Evolutionary conservation across 2,888 invertebrate genomes (phyloP).

Genomic region (Trimorus sp.): DNA sequence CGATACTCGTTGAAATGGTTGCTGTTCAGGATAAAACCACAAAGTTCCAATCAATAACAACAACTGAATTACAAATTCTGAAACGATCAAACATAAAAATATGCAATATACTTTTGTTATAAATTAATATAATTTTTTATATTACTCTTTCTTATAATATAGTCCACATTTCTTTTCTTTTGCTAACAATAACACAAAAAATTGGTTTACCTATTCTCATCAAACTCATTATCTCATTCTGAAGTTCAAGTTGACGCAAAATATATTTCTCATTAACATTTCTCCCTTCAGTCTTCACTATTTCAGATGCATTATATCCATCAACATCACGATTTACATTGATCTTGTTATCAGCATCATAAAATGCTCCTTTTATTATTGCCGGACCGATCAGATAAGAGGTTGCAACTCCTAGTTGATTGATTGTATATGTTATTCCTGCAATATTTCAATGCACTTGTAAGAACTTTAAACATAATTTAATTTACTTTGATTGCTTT

Average conservation of each 20-base stretch:
- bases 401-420: constrained; percentile 73
- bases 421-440: constrained; percentile 74
- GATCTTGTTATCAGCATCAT: constrained; percentile 2
- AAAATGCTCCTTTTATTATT: constrained; percentile 43
- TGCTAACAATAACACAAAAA: too few relatives aligned
- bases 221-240: constrained; percentile 69
- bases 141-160: too few relatives aligned
- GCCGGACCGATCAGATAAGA: constrained; percentile 74
- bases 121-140: too few relatives aligned
- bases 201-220: constrained; percentile 71
- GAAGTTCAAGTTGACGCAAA: constrained; percentile 45
- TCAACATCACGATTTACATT: constrained; percentile 3
- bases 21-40: too few relatives aligned
- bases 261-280: too few relatives aligned
- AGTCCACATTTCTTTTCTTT: too few relatives aligned
- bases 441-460: constrained; percentile 6
- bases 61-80: too few relatives aligned
- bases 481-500: not conserved
- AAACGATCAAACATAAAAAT: too few relatives aligned
- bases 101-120: too few relatives aligned
- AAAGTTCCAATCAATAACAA: too few relatives aligned
- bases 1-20: too few relatives aligned
- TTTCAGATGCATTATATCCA: not conserved
- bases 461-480: not conserved
- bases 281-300: not conserved